A percentile compares a stretch with the other conserved stretches of the same genome.
These are phyloP conservation scores for Pygoscelis adeliae DNA, from an alignment of 2,113 vertebrate species.

Conservation along the genomic window DNA sequence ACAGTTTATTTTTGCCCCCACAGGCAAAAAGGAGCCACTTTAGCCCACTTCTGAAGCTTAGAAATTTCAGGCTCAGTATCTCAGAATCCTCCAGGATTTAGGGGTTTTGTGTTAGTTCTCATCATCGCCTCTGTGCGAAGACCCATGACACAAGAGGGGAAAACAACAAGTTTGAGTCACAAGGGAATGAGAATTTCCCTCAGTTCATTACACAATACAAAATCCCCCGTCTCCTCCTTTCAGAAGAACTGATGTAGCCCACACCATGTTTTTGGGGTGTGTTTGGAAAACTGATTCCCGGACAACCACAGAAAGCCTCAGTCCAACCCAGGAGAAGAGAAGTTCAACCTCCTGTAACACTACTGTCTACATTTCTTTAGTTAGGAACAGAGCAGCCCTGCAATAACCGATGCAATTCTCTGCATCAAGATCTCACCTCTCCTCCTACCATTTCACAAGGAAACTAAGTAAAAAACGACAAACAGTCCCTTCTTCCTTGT, in stretches of 20 bases:
- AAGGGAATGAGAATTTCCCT: background rate
- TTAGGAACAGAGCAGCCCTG: background rate
- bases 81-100: background rate
- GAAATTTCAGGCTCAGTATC: background rate
- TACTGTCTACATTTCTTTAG: background rate
- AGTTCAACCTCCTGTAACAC: background rate
- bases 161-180: background rate
- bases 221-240: background rate
- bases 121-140: background rate
- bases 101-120: background rate
- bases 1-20: background rate
- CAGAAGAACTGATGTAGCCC: background rate
- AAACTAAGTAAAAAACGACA: background rate
- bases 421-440: background rate
- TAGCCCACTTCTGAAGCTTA: background rate
- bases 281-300: background rate
- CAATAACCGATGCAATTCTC: fast-evolving
- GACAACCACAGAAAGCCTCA: background rate
- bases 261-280: background rate
- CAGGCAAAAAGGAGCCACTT: background rate
- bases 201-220: background rate
- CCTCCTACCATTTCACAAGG: background rate
- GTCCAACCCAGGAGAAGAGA: background rate
- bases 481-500: background rate
- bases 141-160: background rate